phyloP scores from a whole-genome alignment of 1,140 invertebrate species.

The Macrobrachium rosenbergii region DNA sequence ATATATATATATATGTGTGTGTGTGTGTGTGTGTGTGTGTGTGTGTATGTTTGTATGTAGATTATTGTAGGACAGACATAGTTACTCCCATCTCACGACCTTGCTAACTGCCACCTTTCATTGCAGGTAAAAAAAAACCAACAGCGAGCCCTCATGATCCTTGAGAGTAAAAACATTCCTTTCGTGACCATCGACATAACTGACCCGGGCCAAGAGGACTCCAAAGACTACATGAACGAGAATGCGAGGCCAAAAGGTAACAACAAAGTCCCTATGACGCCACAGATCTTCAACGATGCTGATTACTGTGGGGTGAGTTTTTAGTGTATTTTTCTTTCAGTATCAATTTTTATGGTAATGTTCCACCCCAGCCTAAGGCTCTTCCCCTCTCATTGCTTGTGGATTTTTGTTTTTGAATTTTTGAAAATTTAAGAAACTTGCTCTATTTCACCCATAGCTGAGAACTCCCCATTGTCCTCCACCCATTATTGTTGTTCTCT shows the following conservation, averaged over 20 bases:
- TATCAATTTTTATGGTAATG: not conserved
- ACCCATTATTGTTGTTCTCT: not conserved
- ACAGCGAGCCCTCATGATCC: conserved; percentile 89
- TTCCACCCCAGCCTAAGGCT: not conserved
- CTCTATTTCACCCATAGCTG: too few relatives aligned
- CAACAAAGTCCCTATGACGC: conserved; percentile 83
- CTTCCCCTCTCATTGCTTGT: not conserved
- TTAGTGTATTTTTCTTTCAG: not conserved
- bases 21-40: not conserved
- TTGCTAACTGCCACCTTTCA: not conserved
- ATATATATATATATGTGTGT: not conserved
- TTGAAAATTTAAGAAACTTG: not conserved
- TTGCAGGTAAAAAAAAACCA: conserved; percentile 92
- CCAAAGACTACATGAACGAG: conserved; percentile 93
- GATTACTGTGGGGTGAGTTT: conserved; percentile 64
- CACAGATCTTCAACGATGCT: conserved; percentile 72
- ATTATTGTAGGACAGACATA: not conserved
- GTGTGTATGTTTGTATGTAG: not conserved
- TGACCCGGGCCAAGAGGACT: conserved; percentile 87
- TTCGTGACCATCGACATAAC: conserved; percentile 94
- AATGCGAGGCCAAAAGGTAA: conserved; percentile 79
- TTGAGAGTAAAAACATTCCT: conserved; percentile 89
- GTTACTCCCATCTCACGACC: not conserved
- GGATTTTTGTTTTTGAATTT: not conserved
- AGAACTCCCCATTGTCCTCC: too few relatives aligned